Evolutionary conservation across 2,797 vertebrate species (phyloP).

Genomic region (Tokudaia tokunoshimensis): DNA sequence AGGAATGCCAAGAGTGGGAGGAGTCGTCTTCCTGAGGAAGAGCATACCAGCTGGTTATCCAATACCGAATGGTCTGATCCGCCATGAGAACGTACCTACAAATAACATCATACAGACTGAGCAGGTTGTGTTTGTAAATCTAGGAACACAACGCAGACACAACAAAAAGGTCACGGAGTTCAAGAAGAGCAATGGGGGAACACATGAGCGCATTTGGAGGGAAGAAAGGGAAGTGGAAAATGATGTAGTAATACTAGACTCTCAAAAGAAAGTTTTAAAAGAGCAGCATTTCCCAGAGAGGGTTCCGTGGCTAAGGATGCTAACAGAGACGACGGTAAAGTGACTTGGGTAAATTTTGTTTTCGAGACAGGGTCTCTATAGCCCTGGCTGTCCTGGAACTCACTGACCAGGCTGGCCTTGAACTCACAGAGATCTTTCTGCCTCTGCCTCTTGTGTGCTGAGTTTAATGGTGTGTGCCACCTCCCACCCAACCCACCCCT

Average conservation of each 20-base stretch:
- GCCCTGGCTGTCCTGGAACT: not conserved
- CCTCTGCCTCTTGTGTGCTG: not conserved
- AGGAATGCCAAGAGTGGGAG: not conserved
- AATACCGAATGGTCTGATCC: too few species aligned
- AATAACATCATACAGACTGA: too few species aligned
- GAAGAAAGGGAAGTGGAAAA: not conserved
- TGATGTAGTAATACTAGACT: not conserved
- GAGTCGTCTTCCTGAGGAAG: not conserved
- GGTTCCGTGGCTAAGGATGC: not conserved
- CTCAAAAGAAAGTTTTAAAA: not conserved
- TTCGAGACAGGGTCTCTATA: not conserved
- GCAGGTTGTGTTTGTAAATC: not conserved
- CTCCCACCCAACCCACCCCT: not conserved
- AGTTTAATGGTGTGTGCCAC: not conserved
- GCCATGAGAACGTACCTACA: not conserved
- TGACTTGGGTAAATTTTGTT: not conserved
- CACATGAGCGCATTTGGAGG: not conserved
- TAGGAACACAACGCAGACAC: not conserved
- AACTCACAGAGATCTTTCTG: not conserved
- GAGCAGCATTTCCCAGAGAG: not conserved
- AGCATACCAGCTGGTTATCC: not conserved
- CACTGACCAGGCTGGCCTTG: not conserved
- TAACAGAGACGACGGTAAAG: too few species aligned
- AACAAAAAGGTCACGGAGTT: not conserved
- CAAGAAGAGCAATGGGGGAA: not conserved